phyloP scores from a whole-genome alignment of 2,888 invertebrate genomes.

The Drosophila pseudotalamancana region DNA sequence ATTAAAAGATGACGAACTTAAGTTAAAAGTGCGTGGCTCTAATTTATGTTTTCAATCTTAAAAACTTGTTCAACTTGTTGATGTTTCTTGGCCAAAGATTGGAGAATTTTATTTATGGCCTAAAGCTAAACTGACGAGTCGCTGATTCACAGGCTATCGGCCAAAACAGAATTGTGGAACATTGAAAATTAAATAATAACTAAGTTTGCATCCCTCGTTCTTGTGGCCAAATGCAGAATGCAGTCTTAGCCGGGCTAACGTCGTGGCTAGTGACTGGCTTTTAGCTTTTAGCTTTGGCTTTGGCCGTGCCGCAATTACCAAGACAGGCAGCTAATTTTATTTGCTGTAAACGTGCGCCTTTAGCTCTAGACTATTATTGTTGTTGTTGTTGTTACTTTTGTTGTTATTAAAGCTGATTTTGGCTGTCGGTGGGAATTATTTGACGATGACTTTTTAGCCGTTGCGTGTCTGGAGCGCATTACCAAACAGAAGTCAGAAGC shows the following conservation, averaged over 20 bases:
- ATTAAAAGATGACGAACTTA: not conserved
- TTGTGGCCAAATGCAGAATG: slow-evolving; percentile 43
- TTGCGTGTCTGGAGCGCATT: slow-evolving; percentile 68
- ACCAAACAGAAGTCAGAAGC: slow-evolving; percentile 27
- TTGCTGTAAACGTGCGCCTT: slow-evolving; percentile 72
- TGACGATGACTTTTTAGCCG: slow-evolving; percentile 53
- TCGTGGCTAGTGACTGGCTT: slow-evolving; percentile 39
- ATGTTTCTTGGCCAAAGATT: slow-evolving; percentile 1
- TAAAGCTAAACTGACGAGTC: not conserved
- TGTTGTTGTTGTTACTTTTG: slow-evolving; percentile 14
- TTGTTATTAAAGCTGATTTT: slow-evolving; percentile 29
- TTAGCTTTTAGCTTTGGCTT: slow-evolving; percentile 54
- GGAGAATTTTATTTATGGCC: not conserved
- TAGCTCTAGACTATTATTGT: slow-evolving; percentile 23
- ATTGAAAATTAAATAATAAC: slow-evolving; percentile 11
- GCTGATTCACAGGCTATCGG: slow-evolving; percentile 10
- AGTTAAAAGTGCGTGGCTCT: slow-evolving; percentile 7
- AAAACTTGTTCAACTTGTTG: slow-evolving; percentile 17
- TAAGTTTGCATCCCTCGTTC: slow-evolving; percentile 41
- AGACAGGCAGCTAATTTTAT: slow-evolving; percentile 77
- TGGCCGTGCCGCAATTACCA: slow-evolving; percentile 71
- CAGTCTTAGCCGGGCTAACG: slow-evolving; percentile 25
- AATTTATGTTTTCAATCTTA: not conserved
- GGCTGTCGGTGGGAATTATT: slow-evolving; percentile 63
- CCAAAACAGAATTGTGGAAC: slow-evolving; percentile 1